Conservation (phyloP, 2,113 vertebrate genomes). For the Dunckerocampus dactyliophorus region DNA sequence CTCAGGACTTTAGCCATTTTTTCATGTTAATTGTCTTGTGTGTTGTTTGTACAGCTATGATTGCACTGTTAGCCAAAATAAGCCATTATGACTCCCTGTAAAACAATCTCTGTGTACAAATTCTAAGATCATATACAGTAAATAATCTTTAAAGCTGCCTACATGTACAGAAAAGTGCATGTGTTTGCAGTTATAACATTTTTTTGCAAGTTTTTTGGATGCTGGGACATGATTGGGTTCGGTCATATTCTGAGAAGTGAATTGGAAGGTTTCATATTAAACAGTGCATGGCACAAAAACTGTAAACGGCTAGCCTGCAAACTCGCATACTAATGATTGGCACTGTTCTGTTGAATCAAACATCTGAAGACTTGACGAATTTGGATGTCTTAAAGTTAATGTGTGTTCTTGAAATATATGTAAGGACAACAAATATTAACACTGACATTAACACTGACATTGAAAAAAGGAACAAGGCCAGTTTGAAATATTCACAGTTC, state of each 20-base stretch:
- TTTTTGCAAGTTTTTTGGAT: too few relatives aligned
- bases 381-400: neutral
- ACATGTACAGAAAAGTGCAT: too few relatives aligned
- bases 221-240: neutral
- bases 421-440: too few relatives aligned
- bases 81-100: constrained; percentile 35
- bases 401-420: neutral
- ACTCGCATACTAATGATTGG: neutral
- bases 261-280: neutral
- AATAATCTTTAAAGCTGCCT: neutral
- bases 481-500: neutral
- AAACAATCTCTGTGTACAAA: neutral
- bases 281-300: neutral
- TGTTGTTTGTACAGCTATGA: constrained; percentile 20
- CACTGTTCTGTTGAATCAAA: neutral
- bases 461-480: neutral
- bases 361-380: neutral
- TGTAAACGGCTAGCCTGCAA: neutral
- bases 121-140: too few relatives aligned
- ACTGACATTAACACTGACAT: neutral
- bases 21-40: constrained; percentile 6
- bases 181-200: too few relatives aligned
- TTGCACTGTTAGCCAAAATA: constrained; percentile 34
- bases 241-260: neutral
- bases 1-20: constrained; percentile 50